Base-by-base conservation (phyloP, 2,888 invertebrate species). In the Micoletzkya japonica region DNA sequence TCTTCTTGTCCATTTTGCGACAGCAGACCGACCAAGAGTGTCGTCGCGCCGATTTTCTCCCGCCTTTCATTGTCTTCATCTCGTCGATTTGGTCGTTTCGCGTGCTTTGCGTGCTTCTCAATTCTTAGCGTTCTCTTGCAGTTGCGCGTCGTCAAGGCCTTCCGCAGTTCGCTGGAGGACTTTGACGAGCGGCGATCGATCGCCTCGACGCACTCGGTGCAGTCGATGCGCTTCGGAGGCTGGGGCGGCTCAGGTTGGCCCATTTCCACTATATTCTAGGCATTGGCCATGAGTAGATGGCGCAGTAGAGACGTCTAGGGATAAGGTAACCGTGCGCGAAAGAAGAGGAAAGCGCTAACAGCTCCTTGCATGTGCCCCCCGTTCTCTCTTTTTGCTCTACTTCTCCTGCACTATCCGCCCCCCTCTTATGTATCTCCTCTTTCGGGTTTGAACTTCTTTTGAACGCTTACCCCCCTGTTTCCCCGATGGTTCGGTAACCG, bases 111-210 rank as follows among this genome's bases (percentile, higher is more conserved):
- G 7, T 39, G 7, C 39, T 17, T 39, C n/a, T n/a, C n/a, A 20
- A 58, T n/a, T 34, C 6, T 56, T 56, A 3, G 24, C 17, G n/a
- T 63, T 49, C n/a, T 63, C 37, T 72, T 79, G 36, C 95, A 97
- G 97, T 92, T 97, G 90, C 94, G 97, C 90, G 97, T 98, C 90
- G 95, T 97, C 90, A 93, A 95, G 90, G 97, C 97, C 88, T 98
- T 97, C 93, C 95, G 93, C 90, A 95, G 95, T 87, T 95, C 92
- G 87, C 91, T 98, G 91, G 97, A 98, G 91, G 97, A 97, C 90
- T 90, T 97, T 90, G 96, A 94, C 90, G 97, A 98, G 90, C 92
- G 95, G 86, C 93, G 96, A 88, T 95, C 95, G 88, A 92, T 95
- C 89, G 95, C 95, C 91, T 94, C 94, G 90, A 91, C 93, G 89